Evolutionary conservation across 1,140 invertebrate genomes (phyloP).

Genomic region (Drosophila sucinea): DNA sequence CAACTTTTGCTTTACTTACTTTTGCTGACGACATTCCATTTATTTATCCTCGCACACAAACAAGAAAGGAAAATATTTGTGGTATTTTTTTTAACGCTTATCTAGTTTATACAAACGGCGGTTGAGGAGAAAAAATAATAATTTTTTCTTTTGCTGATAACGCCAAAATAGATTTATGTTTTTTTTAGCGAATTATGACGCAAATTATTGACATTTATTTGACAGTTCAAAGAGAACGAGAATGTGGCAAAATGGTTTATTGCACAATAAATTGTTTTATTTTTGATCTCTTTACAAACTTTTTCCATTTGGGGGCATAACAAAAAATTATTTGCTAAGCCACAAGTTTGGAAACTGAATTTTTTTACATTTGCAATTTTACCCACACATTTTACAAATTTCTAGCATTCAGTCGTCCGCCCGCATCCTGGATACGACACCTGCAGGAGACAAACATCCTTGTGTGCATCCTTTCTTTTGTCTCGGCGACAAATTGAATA

Average conservation of each 20-base stretch:
- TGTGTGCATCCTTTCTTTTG: constrained; percentile 30
- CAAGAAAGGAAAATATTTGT: constrained; percentile 6
- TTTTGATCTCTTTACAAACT: not conserved
- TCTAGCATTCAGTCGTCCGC: not conserved
- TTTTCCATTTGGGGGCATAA: constrained; percentile 4
- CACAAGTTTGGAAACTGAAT: constrained; percentile 21
- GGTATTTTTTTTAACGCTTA: not conserved
- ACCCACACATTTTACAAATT: constrained; percentile 28
- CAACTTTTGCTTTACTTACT: not conserved
- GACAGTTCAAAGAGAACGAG: not conserved
- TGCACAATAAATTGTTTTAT: not conserved
- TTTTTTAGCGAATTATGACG: constrained; percentile 28
- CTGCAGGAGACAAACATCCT: constrained; percentile 25
- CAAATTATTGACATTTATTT: constrained; percentile 17
- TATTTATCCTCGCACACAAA: constrained; percentile 22
- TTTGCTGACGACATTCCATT: constrained; percentile 1
- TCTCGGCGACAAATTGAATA: constrained; percentile 56
- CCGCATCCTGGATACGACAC: constrained; percentile 20
- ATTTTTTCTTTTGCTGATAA: constrained; percentile 42
- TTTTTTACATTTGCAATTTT: not conserved
- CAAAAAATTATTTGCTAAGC: not conserved
- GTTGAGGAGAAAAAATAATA: not conserved
- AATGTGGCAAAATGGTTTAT: not conserved
- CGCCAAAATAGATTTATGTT: constrained; percentile 24
- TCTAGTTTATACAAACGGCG: constrained; percentile 18